A percentile compares a stretch with the other conserved stretches of the same genome.
Evolutionary conservation across 2,797 vertebrate genomes (phyloP).

Genomic region (Phrynocephalus vlangalii): DNA sequence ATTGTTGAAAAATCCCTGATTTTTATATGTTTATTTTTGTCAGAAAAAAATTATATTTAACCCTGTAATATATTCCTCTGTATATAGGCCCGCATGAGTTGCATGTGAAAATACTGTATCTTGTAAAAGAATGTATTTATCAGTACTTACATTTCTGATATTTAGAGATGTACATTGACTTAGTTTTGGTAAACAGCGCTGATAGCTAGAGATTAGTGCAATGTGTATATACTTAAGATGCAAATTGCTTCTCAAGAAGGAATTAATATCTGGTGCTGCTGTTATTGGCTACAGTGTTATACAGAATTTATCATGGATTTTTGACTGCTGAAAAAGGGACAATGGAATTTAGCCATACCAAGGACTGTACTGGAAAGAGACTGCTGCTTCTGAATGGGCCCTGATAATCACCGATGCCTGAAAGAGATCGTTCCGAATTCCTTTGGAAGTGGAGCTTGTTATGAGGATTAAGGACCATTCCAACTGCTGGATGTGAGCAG

Average conservation of each 20-base stretch:
- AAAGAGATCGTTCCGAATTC: constrained; percentile 70
- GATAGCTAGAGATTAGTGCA: constrained; percentile 74
- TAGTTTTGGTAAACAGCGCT: constrained; percentile 81
- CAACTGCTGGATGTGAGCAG: constrained; percentile 71
- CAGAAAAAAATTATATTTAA: constrained; percentile 68
- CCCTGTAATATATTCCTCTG: constrained; percentile 68
- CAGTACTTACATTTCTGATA: constrained; percentile 81
- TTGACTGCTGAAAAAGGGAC: constrained; percentile 84
- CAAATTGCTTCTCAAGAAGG: constrained; percentile 75
- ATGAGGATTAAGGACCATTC: constrained; percentile 69
- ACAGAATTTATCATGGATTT: constrained; percentile 86
- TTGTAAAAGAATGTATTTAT: constrained; percentile 78
- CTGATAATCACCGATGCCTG: constrained; percentile 72
- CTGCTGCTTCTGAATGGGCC: constrained; percentile 80
- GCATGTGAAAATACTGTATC: constrained; percentile 78
- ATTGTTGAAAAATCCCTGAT: constrained; percentile 75
- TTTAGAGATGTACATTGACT: constrained; percentile 84
- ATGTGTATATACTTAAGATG: constrained; percentile 64
- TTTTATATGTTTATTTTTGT: constrained; percentile 68
- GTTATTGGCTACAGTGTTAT: constrained; percentile 86
- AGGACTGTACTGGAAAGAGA: constrained; percentile 82
- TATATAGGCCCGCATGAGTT: constrained; percentile 78
- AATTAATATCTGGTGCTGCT: constrained; percentile 87
- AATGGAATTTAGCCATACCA: constrained; percentile 85
- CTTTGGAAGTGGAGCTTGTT: constrained; percentile 65